Evolutionary conservation across 2,888 invertebrate species (phyloP).

Genomic region (Epirrhoe tristata): DNA sequence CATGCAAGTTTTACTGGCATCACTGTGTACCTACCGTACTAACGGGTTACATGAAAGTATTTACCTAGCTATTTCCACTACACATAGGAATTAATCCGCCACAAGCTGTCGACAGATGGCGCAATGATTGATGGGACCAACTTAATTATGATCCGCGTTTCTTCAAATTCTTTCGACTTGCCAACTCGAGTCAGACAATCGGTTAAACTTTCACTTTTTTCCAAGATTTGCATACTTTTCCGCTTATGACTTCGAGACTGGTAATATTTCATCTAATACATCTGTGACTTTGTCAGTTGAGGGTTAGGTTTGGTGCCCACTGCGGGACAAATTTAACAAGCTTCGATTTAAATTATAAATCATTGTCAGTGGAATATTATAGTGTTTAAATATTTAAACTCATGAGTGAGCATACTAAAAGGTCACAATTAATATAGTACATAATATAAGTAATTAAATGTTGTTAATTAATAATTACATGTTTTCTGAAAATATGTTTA

Average conservation of each 20-base stretch:
- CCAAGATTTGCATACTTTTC: constrained; percentile 21
- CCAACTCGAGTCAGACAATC: constrained; percentile 47
- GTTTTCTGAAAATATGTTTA: too few relatives aligned
- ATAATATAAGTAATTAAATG: too few relatives aligned
- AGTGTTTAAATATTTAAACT: too few relatives aligned
- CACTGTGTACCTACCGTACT: too few relatives aligned
- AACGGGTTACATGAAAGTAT: background rate
- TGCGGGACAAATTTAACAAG: too few relatives aligned
- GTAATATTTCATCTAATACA: background rate
- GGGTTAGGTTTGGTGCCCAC: background rate
- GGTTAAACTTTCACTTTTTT: constrained; percentile 35
- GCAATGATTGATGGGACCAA: constrained; percentile 73
- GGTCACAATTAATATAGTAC: too few relatives aligned
- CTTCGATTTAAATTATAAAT: too few relatives aligned
- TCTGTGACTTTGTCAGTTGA: background rate
- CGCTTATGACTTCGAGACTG: background rate
- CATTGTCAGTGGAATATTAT: too few relatives aligned
- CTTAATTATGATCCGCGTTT: constrained; percentile 74
- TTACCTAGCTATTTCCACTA: constrained; percentile 39
- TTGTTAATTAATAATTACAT: too few relatives aligned
- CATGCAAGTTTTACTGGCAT: too few relatives aligned
- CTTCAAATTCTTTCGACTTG: constrained; percentile 52
- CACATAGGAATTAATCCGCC: constrained; percentile 47
- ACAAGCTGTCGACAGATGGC: constrained; percentile 64
- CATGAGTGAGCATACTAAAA: too few relatives aligned